phyloP scores from a whole-genome alignment of 1,140 invertebrate species.

The Drosophila mayri region DNA sequence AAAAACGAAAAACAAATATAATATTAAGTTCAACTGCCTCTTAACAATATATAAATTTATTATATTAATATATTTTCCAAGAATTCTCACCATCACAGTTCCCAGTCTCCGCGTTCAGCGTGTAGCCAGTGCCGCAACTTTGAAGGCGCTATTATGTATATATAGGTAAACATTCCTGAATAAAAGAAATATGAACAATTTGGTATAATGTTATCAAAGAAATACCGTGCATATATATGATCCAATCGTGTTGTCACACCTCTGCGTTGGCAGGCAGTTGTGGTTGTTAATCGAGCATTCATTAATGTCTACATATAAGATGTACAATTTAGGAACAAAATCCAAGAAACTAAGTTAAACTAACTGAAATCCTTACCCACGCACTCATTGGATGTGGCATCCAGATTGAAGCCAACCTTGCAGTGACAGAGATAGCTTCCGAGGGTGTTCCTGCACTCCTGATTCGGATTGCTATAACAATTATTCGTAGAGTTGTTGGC shows the following conservation, averaged over 20 bases:
- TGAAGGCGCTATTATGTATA: constrained; percentile 86
- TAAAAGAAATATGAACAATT: constrained; percentile 11
- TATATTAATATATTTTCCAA: background rate
- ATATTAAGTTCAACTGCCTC: background rate
- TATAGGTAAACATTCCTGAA: constrained; percentile 11
- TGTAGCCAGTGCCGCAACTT: constrained; percentile 98
- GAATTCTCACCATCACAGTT: constrained; percentile 91
- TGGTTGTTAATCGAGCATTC: constrained; percentile 87
- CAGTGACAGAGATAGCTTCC: constrained; percentile 93
- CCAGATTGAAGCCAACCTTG: constrained; percentile 89
- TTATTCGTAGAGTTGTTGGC: constrained; percentile 85
- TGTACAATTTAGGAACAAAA: background rate
- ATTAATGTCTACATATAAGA: constrained; percentile 86
- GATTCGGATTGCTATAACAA: constrained; percentile 87
- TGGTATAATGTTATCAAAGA: background rate
- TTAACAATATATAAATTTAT: background rate
- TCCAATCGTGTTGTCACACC: constrained; percentile 96
- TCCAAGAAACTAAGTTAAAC: background rate
- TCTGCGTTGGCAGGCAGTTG: constrained; percentile 88
- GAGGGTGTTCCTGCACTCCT: constrained; percentile 91
- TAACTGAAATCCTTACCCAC: constrained; percentile 86
- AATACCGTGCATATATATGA: constrained; percentile 91
- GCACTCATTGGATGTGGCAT: constrained; percentile 89
- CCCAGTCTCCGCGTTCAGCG: constrained; percentile 93
- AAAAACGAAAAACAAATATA: constrained; percentile 1